Percentiles rank a stretch among this genome's conserved stretches.
Evolutionary conservation across 2,113 vertebrate genomes (phyloP).

Genomic region (Pangasianodon hypophthalmus): DNA sequence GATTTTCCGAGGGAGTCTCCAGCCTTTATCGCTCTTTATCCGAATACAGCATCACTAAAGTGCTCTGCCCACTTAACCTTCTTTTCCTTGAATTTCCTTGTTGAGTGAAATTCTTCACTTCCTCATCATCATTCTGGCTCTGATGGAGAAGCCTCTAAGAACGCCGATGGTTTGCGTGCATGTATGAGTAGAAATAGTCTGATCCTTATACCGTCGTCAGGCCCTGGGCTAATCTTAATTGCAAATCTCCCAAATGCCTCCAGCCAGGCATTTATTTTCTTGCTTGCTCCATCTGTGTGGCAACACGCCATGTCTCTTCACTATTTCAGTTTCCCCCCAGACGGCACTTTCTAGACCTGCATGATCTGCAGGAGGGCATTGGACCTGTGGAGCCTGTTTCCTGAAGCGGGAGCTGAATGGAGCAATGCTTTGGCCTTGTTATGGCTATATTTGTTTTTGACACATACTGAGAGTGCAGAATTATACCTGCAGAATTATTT

Average conservation of each 20-base stretch:
- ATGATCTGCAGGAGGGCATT: slow-evolving; percentile 36
- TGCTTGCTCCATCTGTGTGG: slow-evolving; percentile 55
- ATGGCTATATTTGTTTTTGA: slow-evolving; percentile 30
- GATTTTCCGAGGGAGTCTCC: neutral
- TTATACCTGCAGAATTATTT: slow-evolving; percentile 18
- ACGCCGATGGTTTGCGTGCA: neutral
- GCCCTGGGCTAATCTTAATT: slow-evolving; percentile 50
- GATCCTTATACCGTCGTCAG: slow-evolving; percentile 36
- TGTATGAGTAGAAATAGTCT: slow-evolving; percentile 40
- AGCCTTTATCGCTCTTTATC: neutral
- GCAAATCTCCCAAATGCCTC: slow-evolving; percentile 51
- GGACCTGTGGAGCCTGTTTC: slow-evolving; percentile 32
- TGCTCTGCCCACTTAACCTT: slow-evolving; percentile 8
- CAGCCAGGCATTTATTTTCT: slow-evolving; percentile 44
- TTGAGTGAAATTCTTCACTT: slow-evolving; percentile 31
- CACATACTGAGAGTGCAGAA: neutral
- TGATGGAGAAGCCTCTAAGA: neutral
- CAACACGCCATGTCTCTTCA: slow-evolving; percentile 49
- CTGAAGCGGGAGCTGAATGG: slow-evolving; percentile 28
- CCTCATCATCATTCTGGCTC: neutral
- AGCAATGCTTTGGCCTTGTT: slow-evolving; percentile 10
- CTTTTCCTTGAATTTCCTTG: neutral
- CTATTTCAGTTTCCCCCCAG: slow-evolving; percentile 39
- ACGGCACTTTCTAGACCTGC: slow-evolving; percentile 19
- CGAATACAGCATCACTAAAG: neutral